Conservation (phyloP, 2,113 vertebrate genomes). For the Corythornis cristatus region DNA sequence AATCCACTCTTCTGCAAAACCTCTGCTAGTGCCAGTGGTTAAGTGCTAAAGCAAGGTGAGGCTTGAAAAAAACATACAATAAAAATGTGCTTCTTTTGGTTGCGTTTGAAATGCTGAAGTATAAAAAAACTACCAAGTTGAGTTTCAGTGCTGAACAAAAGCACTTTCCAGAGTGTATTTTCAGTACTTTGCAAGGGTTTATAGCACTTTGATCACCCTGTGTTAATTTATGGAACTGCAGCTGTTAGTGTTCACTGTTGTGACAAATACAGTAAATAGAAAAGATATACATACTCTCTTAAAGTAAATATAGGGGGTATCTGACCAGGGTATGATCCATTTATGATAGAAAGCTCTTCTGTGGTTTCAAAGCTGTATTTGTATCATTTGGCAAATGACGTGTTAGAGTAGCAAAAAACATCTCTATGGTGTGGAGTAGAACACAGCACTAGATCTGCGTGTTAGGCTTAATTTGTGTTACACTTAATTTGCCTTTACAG, state of each 20-base stretch:
- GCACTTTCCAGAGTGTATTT: not conserved
- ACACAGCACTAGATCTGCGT: not conserved
- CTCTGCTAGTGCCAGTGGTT: not conserved
- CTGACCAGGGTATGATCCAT: not conserved
- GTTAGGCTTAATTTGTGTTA: not conserved
- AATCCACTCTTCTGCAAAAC: not conserved
- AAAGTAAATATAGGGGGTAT: not conserved
- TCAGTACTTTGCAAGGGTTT: not conserved
- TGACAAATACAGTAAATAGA: slow-evolving; percentile 14
- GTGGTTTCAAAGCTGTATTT: slow-evolving; percentile 14
- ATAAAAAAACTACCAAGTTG: not conserved
- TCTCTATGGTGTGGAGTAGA: not conserved
- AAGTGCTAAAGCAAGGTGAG: not conserved
- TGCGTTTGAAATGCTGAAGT: not conserved
- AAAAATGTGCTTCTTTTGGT: not conserved
- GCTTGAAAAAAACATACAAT: not conserved
- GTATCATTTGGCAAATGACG: slow-evolving; percentile 14
- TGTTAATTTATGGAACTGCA: not conserved
- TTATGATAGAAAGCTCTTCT: not conserved
- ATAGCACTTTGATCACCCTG: not conserved
- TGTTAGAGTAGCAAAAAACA: slow-evolving; percentile 3
- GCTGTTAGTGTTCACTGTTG: slow-evolving; percentile 13
- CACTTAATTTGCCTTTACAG: slow-evolving; percentile 9
- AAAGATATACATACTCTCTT: not conserved
- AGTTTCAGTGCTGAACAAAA: not conserved